Conservation (phyloP, 2,888 invertebrate genomes). For the Idaea aversata region DNA sequence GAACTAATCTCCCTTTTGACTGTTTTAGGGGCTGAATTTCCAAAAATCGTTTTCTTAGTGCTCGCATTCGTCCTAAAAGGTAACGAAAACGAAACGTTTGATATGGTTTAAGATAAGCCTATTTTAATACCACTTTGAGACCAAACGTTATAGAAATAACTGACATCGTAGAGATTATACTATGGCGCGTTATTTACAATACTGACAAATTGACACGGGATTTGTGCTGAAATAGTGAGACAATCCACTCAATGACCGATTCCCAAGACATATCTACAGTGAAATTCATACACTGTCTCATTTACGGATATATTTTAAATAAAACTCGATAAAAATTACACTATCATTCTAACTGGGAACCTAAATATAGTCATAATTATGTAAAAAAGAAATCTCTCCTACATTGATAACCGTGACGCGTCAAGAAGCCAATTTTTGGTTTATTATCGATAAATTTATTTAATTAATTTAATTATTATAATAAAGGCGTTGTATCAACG, state of each 20-base stretch:
- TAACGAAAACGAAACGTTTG: no score
- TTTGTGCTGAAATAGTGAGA: neutral
- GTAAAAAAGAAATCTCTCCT: conserved; percentile 64
- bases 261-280: neutral
- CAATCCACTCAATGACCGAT: neutral
- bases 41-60: no score
- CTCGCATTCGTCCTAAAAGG: no score
- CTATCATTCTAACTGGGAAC: conserved; percentile 49
- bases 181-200: neutral
- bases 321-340: conserved; percentile 52
- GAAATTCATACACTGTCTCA: conserved; percentile 2
- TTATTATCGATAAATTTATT: conserved; percentile 54
- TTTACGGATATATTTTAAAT: conserved; percentile 28
- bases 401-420: conserved; percentile 50
- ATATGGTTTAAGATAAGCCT: no score
- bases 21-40: no score
- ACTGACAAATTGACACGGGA: neutral
- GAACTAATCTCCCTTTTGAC: no score
- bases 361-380: conserved; percentile 65
- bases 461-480: conserved; percentile 32
- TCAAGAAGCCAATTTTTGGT: conserved; percentile 75
- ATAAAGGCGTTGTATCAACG: conserved; percentile 52
- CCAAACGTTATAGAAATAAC: neutral
- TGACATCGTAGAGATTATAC: neutral
- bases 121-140: no score